Percentiles rank a stretch among this genome's conserved stretches.
Evolutionary conservation across 2,113 vertebrate genomes (phyloP).

Genomic region (Xenopus borealis): DNA sequence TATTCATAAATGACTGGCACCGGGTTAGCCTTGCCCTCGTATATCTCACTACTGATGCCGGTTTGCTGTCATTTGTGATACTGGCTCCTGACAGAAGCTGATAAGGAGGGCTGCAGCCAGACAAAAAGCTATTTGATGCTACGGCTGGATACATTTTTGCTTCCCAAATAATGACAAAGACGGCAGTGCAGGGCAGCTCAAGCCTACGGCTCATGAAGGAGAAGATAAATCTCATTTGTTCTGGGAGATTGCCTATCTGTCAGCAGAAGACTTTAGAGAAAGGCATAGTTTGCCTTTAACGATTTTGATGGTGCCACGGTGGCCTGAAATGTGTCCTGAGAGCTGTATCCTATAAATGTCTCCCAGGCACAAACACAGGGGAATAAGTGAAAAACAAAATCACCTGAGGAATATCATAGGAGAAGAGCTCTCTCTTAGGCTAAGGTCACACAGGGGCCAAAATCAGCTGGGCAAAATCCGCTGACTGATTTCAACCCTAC

Average conservation of each 20-base stretch:
- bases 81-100: conserved; percentile 26
- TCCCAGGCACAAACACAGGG: too few species aligned
- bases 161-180: conserved; percentile 23
- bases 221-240: conserved; percentile 39
- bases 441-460: too few species aligned
- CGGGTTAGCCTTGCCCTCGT: too few species aligned
- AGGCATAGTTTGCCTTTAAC: not conserved
- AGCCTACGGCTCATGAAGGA: conserved; percentile 14
- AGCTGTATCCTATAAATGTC: too few species aligned
- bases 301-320: too few species aligned
- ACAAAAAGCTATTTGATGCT: conserved; percentile 24
- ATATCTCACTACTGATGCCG: not conserved
- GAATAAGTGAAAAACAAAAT: too few species aligned
- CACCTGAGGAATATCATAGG: too few species aligned
- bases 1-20: too few species aligned
- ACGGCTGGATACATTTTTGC: conserved; percentile 19
- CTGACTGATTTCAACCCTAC: too few species aligned
- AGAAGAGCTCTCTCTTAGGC: too few species aligned
- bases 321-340: too few species aligned
- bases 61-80: conserved; percentile 19
- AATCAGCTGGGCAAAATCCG: too few species aligned
- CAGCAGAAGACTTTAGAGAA: not conserved
- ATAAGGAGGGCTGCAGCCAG: conserved; percentile 18
- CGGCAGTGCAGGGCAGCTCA: conserved; percentile 9
- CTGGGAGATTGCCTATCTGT: conserved; percentile 28